These are phyloP conservation scores for Micronisus gabar DNA, from an alignment of 2,113 vertebrate species.

Conservation along the genomic window DNA sequence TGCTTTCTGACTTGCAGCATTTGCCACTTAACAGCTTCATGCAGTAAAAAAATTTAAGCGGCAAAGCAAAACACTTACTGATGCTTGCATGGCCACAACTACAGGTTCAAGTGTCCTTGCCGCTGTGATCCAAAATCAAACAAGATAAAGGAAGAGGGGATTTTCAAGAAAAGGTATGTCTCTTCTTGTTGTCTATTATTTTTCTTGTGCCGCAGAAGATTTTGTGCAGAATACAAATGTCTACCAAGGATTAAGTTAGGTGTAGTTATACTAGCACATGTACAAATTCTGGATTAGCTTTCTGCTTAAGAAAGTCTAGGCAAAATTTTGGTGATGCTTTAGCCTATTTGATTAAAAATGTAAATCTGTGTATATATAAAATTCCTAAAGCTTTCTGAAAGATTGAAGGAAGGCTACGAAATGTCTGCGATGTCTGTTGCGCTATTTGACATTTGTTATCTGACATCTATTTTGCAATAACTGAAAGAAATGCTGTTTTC, in stretches of 20 bases:
- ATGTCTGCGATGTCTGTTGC: not conserved
- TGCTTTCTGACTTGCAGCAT: not conserved
- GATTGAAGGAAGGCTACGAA: not conserved
- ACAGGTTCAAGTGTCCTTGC: not conserved
- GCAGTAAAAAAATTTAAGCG: not conserved
- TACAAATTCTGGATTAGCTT: not conserved
- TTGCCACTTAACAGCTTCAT: not conserved
- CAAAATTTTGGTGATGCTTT: not conserved
- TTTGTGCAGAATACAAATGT: not conserved
- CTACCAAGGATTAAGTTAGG: not conserved
- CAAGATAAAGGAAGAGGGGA: not conserved
- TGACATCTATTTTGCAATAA: not conserved
- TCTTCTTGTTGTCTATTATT: not conserved
- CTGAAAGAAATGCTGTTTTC: not conserved
- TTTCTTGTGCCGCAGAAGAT: not conserved
- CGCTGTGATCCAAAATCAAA: not conserved
- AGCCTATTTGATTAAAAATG: not conserved
- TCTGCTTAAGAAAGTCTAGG: not conserved
- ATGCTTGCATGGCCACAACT: not conserved
- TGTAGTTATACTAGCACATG: not conserved
- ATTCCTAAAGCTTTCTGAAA: not conserved
- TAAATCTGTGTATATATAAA: not conserved
- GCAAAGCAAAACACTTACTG: not conserved
- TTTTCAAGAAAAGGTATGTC: conserved; percentile 31
- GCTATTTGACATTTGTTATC: not conserved